Percentiles rank a stretch among this genome's conserved stretches.
Evolutionary conservation across 1,140 invertebrate species (phyloP).

Genomic region (Samia ricini): DNA sequence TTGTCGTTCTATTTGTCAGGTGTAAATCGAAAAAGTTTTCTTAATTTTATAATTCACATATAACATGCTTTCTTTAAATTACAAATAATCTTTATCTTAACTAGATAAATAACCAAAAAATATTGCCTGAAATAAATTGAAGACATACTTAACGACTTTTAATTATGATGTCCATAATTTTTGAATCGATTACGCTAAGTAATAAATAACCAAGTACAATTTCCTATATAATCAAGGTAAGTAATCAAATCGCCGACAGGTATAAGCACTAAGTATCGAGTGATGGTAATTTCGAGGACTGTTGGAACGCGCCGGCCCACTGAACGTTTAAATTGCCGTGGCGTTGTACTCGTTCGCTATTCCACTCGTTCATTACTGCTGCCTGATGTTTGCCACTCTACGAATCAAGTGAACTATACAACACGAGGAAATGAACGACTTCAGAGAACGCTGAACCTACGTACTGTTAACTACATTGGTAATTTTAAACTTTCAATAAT

Average conservation of each 20-base stretch:
- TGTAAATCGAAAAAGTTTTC: too few relatives aligned
- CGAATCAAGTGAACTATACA: conserved; percentile 54
- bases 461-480: conserved; percentile 43
- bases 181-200: not conserved
- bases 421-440: conserved; percentile 61
- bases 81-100: too few relatives aligned
- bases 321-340: conserved; percentile 70
- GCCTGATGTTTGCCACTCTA: conserved; percentile 58
- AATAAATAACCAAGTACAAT: not conserved
- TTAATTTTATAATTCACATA: too few relatives aligned
- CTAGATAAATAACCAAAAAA: not conserved
- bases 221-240: conserved; percentile 22
- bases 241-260: conserved; percentile 25
- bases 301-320: conserved; percentile 59
- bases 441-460: conserved; percentile 34
- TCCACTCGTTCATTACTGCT: conserved; percentile 53
- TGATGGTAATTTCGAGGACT: conserved; percentile 63
- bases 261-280: conserved; percentile 39
- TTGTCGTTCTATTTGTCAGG: too few relatives aligned
- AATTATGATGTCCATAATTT: not conserved
- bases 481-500: not conserved
- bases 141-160: not conserved
- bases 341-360: conserved; percentile 45
- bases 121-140: not conserved
- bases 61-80: too few relatives aligned